These are phyloP conservation scores for Eublepharis macularius DNA, from an alignment of 2,113 vertebrate species.

Conservation along the genomic window DNA sequence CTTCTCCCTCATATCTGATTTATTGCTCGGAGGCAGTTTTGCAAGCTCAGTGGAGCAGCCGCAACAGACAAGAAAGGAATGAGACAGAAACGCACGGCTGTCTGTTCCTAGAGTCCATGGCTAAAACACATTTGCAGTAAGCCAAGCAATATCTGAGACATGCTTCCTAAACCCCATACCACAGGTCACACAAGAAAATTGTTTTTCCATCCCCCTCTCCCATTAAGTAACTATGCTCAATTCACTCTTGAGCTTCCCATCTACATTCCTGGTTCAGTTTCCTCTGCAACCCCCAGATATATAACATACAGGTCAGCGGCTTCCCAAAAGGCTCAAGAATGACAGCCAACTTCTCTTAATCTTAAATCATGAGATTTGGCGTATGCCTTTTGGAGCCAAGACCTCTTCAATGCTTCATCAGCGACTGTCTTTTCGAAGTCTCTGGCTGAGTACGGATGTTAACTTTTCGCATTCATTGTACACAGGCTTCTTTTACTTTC, in stretches of 20 bases:
- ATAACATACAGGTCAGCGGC: not conserved
- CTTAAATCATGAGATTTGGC: not conserved
- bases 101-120: not conserved
- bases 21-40: slow-evolving; percentile 5
- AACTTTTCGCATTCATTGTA: not conserved
- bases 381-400: not conserved
- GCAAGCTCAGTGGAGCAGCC: not conserved
- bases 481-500: not conserved
- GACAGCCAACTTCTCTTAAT: not conserved
- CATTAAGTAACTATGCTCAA: not conserved
- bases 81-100: not conserved
- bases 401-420: not conserved
- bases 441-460: not conserved
- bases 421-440: not conserved
- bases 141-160: not conserved
- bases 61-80: not conserved
- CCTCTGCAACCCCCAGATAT: not conserved
- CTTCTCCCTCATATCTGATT: not conserved
- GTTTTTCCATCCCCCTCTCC: not conserved
- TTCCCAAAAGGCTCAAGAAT: not conserved
- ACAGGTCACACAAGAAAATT: not conserved
- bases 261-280: not conserved
- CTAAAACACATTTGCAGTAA: not conserved
- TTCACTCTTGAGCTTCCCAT: not conserved
- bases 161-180: not conserved